Conservation (phyloP, 1,140 invertebrate species). For the Mesaphorura yosii region DNA sequence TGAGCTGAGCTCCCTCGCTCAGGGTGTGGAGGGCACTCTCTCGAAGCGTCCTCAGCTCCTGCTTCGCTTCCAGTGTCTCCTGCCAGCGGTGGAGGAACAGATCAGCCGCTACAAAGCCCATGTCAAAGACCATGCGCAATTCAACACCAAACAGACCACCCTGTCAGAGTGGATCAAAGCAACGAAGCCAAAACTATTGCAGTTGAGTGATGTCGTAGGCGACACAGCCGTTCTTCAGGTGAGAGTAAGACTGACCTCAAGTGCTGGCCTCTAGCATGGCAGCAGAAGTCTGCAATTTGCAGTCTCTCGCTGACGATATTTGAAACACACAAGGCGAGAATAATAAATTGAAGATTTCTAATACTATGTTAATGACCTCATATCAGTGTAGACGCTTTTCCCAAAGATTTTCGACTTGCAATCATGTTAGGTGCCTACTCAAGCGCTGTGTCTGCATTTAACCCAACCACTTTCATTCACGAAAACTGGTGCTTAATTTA, state of each 20-base stretch:
- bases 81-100: conserved; percentile 46
- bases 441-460: too few relatives aligned
- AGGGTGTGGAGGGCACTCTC: conserved; percentile 55
- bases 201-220: conserved; percentile 72
- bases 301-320: too few relatives aligned
- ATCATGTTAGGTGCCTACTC: too few relatives aligned
- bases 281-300: too few relatives aligned
- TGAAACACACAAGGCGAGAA: too few relatives aligned
- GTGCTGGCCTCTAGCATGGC: neutral
- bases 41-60: conserved; percentile 64
- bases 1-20: conserved; percentile 53
- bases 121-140: conserved; percentile 69
- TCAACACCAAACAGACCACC: conserved; percentile 62
- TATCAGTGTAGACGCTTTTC: too few relatives aligned
- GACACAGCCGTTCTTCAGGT: conserved; percentile 62
- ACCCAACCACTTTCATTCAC: too few relatives aligned
- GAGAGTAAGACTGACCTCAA: conserved; percentile 6
- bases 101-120: conserved; percentile 38
- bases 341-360: too few relatives aligned
- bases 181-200: conserved; percentile 57
- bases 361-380: too few relatives aligned
- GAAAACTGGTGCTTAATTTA: neutral
- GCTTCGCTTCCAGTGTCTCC: conserved; percentile 72
- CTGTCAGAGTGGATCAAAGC: conserved; percentile 62
- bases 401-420: too few relatives aligned